Evolutionary conservation across 35 echinoderm and acorn worm genomes (phyloP), one percentile per base, ranked within the genome.

Genomic region (Strongylocentrotus purpuratus): DNA sequence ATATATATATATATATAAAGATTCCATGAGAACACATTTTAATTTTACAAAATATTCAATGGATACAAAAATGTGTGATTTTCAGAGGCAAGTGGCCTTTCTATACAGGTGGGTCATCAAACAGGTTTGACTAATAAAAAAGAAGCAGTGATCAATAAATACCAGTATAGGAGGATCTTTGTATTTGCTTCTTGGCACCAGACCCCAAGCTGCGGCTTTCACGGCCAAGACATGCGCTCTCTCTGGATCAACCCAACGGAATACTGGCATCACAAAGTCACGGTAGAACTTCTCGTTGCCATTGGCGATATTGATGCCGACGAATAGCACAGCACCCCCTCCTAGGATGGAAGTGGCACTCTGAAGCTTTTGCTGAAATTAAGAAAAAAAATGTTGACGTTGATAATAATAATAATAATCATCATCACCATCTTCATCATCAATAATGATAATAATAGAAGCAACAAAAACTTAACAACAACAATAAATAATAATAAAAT

Each of bases 241-340:
- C 93, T 99, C 98, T 46, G 97, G 96, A 86, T 95, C 94, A 18
- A 98, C 32, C 41, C 97, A 52, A 78, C 90, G 94, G 78, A 98
- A 48, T 10, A 88, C 85, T 33, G 98, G 98, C 97, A 99, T 99
- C n/a, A 95, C 96, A 94, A 98, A 59, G 15, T 99, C 94, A 28
- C 94, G 95, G 92, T 99, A 98, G 92, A 99, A 99, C 94, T 95
- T 97, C 71, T 99, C 98, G 87, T 97, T 97, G 25, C 98, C 98
- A 87, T 88, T 87, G 46, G 61, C 48, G 5, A 96, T 33, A 28
- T 93, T 94, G 18, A 90, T 92, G 14, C 96, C 97, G 33, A 12
- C 95, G 96, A 99, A 99, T 22, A 95, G 17, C 7, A 86, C 94
- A 46, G 96, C 31, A 9, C 98, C 98, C 90, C 95, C 86, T 45